A percentile compares a stretch with the other conserved stretches of the same genome.
These are phyloP conservation scores for Amphipoea oculea DNA, from an alignment of 2,888 invertebrate species.

Conservation along the genomic window DNA sequence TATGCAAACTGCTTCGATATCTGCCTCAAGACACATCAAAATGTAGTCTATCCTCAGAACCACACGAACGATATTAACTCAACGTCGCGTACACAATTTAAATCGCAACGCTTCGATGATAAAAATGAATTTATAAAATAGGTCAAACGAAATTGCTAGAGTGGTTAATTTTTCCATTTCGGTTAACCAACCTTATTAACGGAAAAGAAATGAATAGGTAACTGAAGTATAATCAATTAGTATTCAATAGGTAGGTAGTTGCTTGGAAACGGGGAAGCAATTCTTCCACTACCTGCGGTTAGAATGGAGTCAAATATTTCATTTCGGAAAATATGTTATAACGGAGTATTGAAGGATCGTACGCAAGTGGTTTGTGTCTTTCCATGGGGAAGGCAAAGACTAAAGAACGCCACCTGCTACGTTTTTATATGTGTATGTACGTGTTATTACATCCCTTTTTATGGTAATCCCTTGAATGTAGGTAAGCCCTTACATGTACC, in stretches of 20 bases:
- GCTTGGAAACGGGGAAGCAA: neutral
- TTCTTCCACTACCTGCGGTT: neutral
- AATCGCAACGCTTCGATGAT: constrained; percentile 3
- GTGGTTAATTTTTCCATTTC: neutral
- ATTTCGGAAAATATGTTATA: neutral
- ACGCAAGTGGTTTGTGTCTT: neutral
- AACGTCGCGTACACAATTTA: constrained; percentile 7
- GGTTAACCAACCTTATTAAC: neutral
- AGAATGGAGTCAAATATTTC: neutral
- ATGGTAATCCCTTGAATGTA: neutral
- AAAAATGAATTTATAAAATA: constrained; percentile 24
- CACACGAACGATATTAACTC: constrained; percentile 10
- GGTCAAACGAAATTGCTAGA: constrained; percentile 35
- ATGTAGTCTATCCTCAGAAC: neutral
- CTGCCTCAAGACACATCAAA: neutral
- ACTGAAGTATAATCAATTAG: constrained; percentile 22
- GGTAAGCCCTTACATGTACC: neutral
- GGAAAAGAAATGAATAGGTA: constrained; percentile 20
- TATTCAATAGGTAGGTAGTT: constrained; percentile 34
- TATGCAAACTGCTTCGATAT: neutral
- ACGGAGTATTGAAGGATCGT: neutral
- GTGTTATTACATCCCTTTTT: neutral
- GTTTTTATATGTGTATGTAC: neutral
- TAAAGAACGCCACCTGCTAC: neutral
- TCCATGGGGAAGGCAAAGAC: neutral